Base-by-base conservation (phyloP, 2,797 vertebrate genomes). In the Anolis apletophallus region DNA sequence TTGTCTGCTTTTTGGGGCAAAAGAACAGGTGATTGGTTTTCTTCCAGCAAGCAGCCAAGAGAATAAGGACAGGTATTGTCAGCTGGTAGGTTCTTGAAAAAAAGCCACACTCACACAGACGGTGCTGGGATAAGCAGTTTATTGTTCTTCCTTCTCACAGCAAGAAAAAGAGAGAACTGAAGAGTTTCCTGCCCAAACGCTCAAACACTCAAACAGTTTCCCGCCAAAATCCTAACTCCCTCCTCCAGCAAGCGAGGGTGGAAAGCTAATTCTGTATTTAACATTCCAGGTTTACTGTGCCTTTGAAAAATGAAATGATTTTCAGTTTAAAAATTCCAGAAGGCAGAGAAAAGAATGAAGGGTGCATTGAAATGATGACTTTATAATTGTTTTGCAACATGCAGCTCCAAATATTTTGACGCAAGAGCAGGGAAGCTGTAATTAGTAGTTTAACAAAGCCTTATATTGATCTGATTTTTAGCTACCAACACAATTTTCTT, bases 321-420 rank as follows among this genome's bases (percentile, higher is more conserved):
- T 76, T 80, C 36, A 67, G 67, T 86, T 40, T 55, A 29, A 57
- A 6, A 79, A 59, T 75, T 89, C 72, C 12, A 83, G 78, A 89
- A 88, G 21, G 0, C 40, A 85, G 69, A 40, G 36, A 71, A 6
- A 83, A 54, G 46, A 74, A 82, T 13, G 3, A 76, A 73, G 76
- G 21, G 26, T 72, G 19, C 19, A 2, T 9, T 69, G 85, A 85
- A 83, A 78, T 86, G 16, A 5, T n/a, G 1, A 2, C 68, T 80
- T 29, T 57, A 23, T 17, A 59, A 85, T 90, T 88, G 9, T 34
- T 84, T 77, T 55, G 88, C 23, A 83, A 89, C 69, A 46, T 54
- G 67, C 29, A 3, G 29, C 32, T 64, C 23, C 68, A 3, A 90
- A 36, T 74, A 79, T 0, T 52, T 80, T 84, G 29, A 81, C 40